Evolutionary conservation across 2,888 invertebrate species (phyloP).

Genomic region (Leptinotarsa rubiginosa): DNA sequence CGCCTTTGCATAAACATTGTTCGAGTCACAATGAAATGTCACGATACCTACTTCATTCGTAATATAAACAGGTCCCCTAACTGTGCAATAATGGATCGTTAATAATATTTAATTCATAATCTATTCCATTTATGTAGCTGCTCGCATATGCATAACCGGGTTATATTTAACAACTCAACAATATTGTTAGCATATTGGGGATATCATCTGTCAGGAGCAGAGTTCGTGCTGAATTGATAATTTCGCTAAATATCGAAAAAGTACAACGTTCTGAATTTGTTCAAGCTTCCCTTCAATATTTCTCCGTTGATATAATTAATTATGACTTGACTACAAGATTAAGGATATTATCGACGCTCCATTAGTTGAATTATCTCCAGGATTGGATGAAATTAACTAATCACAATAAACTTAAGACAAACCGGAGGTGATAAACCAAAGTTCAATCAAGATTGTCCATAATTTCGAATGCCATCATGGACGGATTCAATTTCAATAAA

Average conservation of each 20-base stretch:
- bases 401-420: conserved; percentile 27
- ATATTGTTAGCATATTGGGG: conserved; percentile 26
- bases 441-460: conserved; percentile 28
- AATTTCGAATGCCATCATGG: conserved; percentile 24
- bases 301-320: conserved; percentile 14
- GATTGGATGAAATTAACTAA: conserved; percentile 26
- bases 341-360: conserved; percentile 18
- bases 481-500: conserved; percentile 10
- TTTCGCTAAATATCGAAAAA: conserved; percentile 3
- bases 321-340: conserved; percentile 11
- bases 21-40: too few relatives aligned
- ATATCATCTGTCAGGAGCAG: conserved; percentile 33
- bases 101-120: conserved; percentile 21
- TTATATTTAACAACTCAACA: conserved; percentile 26
- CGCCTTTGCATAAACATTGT: too few relatives aligned
- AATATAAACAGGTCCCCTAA: too few relatives aligned
- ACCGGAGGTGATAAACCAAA: conserved; percentile 32
- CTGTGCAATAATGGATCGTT: neutral
- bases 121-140: conserved; percentile 3
- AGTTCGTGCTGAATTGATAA: conserved; percentile 18
- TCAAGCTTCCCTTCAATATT: neutral
- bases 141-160: conserved; percentile 28
- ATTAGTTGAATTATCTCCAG: conserved; percentile 27
- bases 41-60: too few relatives aligned
- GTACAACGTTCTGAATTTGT: neutral